Base-by-base conservation (phyloP, 2,797 vertebrate genomes). In the Linurgus olivaceus region DNA sequence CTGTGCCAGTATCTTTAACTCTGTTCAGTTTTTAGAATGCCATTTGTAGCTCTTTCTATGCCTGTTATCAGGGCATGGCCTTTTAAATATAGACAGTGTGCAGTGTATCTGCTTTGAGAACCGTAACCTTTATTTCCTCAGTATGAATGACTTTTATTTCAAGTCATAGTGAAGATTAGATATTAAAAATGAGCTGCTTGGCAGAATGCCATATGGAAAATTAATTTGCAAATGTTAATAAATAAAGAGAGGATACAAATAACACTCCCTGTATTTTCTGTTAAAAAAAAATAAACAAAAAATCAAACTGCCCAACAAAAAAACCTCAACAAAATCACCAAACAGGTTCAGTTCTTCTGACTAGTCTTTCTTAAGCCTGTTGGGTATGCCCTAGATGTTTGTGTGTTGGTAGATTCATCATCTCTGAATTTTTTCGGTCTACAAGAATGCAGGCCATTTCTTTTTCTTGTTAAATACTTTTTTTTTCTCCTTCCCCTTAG, bases 11-110 rank as follows among this genome's bases (percentile, higher is more conserved):
- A 63, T 95, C 68, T 93, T 76, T 78, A 86, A 93, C 76, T 52
- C 54, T 81, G 42, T 86, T 94, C 78, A 68, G 57, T 72, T 93
- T 88, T 91, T 91, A 86, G 78, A 78, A 78, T 20, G 52, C 48
- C n/a, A 24, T 91, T 91, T 94, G 48, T 48, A 81, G 65, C 29
- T 87, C 51, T 86, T 94, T 83, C 73, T 68, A 1, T 70, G 85
- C 33, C 50, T 68, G 40, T 93, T 93, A 74, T 42, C 70, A 83
- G 86, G 78, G 40, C 70, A 80, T 7, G 25, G 71, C 74, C 70
- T 91, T 93, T 94, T 86, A 93, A 76, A 83, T 93, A 65, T 10
- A 74, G 86, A 54, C 55, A 26, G 35, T 6, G 24, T 86, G 51
- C 51, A 91, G 26, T 45, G 55, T 74, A 31, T 93, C 37, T 75